Evolutionary conservation across 2,888 invertebrate genomes (phyloP).

Genomic region (Dicyrtomina minuta): DNA sequence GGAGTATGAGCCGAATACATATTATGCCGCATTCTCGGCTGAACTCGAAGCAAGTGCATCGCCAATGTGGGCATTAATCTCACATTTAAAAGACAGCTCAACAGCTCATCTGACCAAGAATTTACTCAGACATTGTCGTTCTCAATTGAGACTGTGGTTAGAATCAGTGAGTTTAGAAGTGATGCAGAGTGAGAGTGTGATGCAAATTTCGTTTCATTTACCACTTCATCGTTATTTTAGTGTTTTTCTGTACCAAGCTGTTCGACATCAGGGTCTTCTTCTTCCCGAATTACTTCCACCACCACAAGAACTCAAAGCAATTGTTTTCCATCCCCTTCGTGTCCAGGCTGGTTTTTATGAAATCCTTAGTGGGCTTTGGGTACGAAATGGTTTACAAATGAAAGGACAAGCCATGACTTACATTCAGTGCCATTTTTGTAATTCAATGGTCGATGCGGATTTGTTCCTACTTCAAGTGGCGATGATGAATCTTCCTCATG

Average conservation of each 20-base stretch:
- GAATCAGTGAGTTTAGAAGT: slow-evolving; percentile 61
- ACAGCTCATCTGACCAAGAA: slow-evolving; percentile 71
- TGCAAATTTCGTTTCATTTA: slow-evolving; percentile 93
- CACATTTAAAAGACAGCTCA: slow-evolving; percentile 77
- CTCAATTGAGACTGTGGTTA: slow-evolving; percentile 74
- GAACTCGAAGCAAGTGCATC: slow-evolving; percentile 95
- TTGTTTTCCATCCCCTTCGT: slow-evolving; percentile 78
- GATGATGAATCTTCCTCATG: slow-evolving; percentile 70
- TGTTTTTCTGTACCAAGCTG: slow-evolving; percentile 81
- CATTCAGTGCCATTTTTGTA: slow-evolving; percentile 97
- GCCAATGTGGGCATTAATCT: slow-evolving; percentile 96
- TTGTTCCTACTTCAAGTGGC: slow-evolving; percentile 85
- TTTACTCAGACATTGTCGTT: slow-evolving; percentile 73
- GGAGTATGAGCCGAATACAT: slow-evolving; percentile 94
- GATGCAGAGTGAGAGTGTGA: slow-evolving; percentile 50
- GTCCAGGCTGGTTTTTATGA: slow-evolving; percentile 90
- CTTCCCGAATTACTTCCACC: slow-evolving; percentile 79
- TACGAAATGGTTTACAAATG: slow-evolving; percentile 93
- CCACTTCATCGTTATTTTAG: slow-evolving; percentile 94
- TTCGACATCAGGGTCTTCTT: slow-evolving; percentile 70
- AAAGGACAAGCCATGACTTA: slow-evolving; percentile 99
- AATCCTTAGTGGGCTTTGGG: slow-evolving; percentile 92
- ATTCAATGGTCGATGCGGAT: slow-evolving; percentile 97
- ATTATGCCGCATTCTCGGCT: slow-evolving; percentile 96
- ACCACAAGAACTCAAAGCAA: slow-evolving; percentile 72